Evolutionary conservation across 2,888 invertebrate species (phyloP).

Genomic region (Perizoma affinitatum): DNA sequence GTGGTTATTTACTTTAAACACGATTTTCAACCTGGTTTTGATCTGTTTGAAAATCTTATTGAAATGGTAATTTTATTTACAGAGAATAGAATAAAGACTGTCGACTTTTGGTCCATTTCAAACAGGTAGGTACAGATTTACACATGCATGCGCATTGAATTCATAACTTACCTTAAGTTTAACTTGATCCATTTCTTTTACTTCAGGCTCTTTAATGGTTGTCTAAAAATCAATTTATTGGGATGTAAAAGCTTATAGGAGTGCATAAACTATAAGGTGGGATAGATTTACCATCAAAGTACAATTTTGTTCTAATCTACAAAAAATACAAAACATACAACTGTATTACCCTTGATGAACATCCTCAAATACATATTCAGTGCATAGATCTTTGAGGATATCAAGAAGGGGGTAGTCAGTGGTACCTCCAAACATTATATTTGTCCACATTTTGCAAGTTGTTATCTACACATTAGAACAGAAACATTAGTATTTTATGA

Average conservation of each 20-base stretch:
- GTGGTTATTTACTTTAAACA: slow-evolving; percentile 62
- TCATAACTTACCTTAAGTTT: slow-evolving; percentile 75
- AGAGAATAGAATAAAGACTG: slow-evolving; percentile 40
- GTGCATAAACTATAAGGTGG: slow-evolving; percentile 29
- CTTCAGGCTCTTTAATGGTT: slow-evolving; percentile 68
- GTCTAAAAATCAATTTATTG: slow-evolving; percentile 72
- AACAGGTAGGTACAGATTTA: slow-evolving; percentile 9
- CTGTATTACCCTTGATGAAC: too few species aligned
- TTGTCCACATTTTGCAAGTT: too few species aligned
- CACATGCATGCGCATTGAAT: slow-evolving; percentile 43
- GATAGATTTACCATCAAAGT: slow-evolving; percentile 11
- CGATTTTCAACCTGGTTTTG: slow-evolving; percentile 50
- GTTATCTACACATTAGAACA: too few species aligned
- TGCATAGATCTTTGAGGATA: too few species aligned
- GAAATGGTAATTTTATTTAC: slow-evolving; percentile 52
- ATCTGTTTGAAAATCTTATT: slow-evolving; percentile 49
- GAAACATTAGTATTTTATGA: too few species aligned
- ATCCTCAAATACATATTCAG: too few species aligned
- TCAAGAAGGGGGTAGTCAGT: too few species aligned
- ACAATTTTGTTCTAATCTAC: slow-evolving; percentile 22
- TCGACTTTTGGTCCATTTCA: slow-evolving; percentile 2
- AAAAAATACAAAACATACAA: too few species aligned
- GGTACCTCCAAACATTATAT: too few species aligned
- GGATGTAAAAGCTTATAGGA: slow-evolving; percentile 61
- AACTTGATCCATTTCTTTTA: slow-evolving; percentile 63